Evolutionary conservation across 2,888 invertebrate species (phyloP).

Genomic region (Eilema griseolum): DNA sequence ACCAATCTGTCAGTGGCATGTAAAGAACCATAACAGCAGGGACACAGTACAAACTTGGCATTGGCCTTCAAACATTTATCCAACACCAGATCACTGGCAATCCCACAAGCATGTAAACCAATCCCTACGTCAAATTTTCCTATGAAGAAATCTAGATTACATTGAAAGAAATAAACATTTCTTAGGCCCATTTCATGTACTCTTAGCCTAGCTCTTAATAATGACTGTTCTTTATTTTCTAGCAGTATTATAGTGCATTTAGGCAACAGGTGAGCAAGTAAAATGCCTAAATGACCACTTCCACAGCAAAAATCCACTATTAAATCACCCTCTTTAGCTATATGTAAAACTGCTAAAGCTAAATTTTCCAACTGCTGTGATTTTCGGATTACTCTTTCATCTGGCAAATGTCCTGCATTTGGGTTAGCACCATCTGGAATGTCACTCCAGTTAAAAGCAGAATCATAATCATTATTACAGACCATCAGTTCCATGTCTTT

Average conservation of each 20-base stretch:
- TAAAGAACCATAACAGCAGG: constrained; percentile 97
- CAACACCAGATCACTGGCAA: constrained; percentile 97
- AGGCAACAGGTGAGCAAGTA: constrained; percentile 93
- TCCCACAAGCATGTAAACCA: constrained; percentile 97
- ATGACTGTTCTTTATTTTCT: constrained; percentile 96
- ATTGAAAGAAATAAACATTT: constrained; percentile 94
- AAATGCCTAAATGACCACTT: constrained; percentile 96
- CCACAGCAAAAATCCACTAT: constrained; percentile 98
- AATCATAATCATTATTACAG: constrained; percentile 59
- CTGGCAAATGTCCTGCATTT: constrained; percentile 92
- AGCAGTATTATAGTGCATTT: constrained; percentile 92
- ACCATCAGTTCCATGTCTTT: constrained; percentile 78
- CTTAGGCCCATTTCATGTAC: constrained; percentile 89
- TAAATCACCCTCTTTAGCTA: constrained; percentile 89
- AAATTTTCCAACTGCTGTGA: constrained; percentile 95
- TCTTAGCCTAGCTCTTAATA: constrained; percentile 91
- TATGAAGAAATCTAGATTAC: constrained; percentile 96
- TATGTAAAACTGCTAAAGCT: constrained; percentile 90
- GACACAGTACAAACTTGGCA: constrained; percentile 95
- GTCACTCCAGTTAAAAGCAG: constrained; percentile 88
- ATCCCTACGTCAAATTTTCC: constrained; percentile 94
- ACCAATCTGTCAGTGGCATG: constrained; percentile 92
- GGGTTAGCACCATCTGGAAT: constrained; percentile 93
- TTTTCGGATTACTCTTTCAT: constrained; percentile 91
- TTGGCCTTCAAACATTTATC: constrained; percentile 91